Evolutionary conservation across 2,113 vertebrate genomes (phyloP), one percentile per base, ranked within the genome.

Genomic region (Agapornis roseicollis): DNA sequence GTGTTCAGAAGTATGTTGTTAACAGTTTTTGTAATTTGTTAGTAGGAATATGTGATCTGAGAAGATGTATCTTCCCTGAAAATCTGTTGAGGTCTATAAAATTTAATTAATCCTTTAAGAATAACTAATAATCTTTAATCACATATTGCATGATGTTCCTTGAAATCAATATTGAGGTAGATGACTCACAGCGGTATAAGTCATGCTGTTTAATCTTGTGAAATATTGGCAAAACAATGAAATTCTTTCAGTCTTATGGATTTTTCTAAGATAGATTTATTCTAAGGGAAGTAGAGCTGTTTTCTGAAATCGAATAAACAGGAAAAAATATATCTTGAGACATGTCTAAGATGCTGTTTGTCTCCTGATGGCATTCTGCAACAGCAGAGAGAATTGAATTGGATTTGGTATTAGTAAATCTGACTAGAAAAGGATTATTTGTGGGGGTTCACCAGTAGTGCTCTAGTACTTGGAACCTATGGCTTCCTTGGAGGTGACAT

Each of bases 71-170:
- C 77, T 83, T 86, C 69, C 76, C 37, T 18, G 22, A 46, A 77
- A 85, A 84, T 73, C 77, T 81, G 65, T 79, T 56, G 73, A 82
- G 70, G 76, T 44, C 42, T 77, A 74, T 63, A 76, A 74, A 90
- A 85, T 44, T 71, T 25, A 84, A 81, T 78, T 66, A 94, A 65
- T 92, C 72, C 37, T 94, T 66, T 50, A 74, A 73, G 69, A 90
- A 37, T 86, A 86, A 84, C 81, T 90, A 90, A 76, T 96, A 80
- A 86, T 83, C 71, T 91, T 83, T 64, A 70, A 90, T 90, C 93
- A 86, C 47, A 42, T 85, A 66, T 17, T 63, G 28, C 71, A 39
- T 86, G 25, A 78, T 94, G 90, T 83, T 88, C 29, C 24, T 60
- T 78, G 50, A 64, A 85, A 83, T 88, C 88, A 86, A 14, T 91